A percentile compares a stretch with the other conserved stretches of the same genome.
Conservation (phyloP, 2,797 vertebrate species). For the Oreonectes daqikongensis region DNA sequence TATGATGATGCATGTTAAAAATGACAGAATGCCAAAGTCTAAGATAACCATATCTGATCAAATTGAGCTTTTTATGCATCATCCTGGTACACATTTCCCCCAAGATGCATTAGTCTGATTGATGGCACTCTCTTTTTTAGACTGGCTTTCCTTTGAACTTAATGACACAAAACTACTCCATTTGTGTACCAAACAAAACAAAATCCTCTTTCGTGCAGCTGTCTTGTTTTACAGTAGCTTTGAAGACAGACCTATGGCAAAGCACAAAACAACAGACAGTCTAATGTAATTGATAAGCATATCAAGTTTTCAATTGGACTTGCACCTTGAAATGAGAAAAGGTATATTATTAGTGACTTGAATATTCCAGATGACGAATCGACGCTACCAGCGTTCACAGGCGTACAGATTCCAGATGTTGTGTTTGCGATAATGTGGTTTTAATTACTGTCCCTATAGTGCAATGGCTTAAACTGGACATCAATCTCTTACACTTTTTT, state of each 20-base stretch:
- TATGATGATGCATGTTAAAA: neutral
- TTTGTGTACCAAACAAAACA: slow-evolving; percentile 50
- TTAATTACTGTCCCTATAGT: slow-evolving; percentile 78
- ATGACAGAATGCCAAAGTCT: neutral
- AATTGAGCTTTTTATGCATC: slow-evolving; percentile 30
- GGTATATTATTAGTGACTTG: neutral
- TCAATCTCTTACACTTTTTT: slow-evolving; percentile 64
- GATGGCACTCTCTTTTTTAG: slow-evolving; percentile 36
- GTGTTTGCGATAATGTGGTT: slow-evolving; percentile 78
- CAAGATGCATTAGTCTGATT: slow-evolving; percentile 42
- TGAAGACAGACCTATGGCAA: too few relatives aligned
- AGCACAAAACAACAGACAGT: slow-evolving; percentile 10
- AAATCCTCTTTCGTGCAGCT: slow-evolving; percentile 38
- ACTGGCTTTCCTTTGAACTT: slow-evolving; percentile 46
- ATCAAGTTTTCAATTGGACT: slow-evolving; percentile 17
- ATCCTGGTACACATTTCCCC: slow-evolving; percentile 30
- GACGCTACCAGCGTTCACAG: slow-evolving; percentile 8
- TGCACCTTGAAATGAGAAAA: slow-evolving; percentile 26
- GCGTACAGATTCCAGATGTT: slow-evolving; percentile 57
- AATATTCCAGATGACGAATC: slow-evolving; percentile 19
- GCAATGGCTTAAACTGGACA: slow-evolving; percentile 69
- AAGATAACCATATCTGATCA: slow-evolving; percentile 28
- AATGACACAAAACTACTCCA: slow-evolving; percentile 46
- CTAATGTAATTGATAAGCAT: slow-evolving; percentile 7
- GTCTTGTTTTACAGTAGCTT: slow-evolving; percentile 45